Conservation (phyloP, 2,797 vertebrate species). For the Malacoraja senta region DNA sequence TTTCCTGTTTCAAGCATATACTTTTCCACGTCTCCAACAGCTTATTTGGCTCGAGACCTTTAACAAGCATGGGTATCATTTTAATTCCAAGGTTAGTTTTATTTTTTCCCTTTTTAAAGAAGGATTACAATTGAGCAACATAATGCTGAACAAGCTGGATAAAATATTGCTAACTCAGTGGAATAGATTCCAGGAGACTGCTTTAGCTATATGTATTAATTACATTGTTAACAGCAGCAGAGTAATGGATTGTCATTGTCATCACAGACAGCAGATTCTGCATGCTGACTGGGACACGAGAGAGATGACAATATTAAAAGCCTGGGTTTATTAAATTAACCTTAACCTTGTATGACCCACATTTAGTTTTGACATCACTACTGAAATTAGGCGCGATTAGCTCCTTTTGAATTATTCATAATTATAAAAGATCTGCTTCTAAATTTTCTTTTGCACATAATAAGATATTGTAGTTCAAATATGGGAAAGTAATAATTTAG, state of each 20-base stretch:
- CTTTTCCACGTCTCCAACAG: background rate
- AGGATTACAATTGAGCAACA: background rate
- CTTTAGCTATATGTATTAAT: conserved; percentile 29
- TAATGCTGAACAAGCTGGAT: conserved; percentile 12
- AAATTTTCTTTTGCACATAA: background rate
- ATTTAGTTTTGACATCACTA: background rate
- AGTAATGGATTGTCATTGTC: background rate
- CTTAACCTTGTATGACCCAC: background rate
- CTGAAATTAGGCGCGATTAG: background rate
- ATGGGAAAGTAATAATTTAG: background rate
- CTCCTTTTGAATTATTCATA: background rate
- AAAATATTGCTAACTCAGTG: background rate
- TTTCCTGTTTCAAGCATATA: background rate
- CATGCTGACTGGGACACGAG: background rate
- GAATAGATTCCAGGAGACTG: background rate
- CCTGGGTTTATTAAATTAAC: background rate
- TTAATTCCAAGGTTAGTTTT: background rate
- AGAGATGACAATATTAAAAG: conserved; percentile 27
- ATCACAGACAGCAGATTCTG: conserved; percentile 6
- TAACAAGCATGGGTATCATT: background rate
- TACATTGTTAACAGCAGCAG: background rate
- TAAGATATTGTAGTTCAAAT: background rate
- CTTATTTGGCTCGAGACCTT: background rate
- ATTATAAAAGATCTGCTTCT: background rate
- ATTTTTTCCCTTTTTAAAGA: background rate